Evolutionary conservation across 2,888 invertebrate genomes (phyloP), one percentile per base, ranked within the genome.

Genomic region (Coenonympha arcania): DNA sequence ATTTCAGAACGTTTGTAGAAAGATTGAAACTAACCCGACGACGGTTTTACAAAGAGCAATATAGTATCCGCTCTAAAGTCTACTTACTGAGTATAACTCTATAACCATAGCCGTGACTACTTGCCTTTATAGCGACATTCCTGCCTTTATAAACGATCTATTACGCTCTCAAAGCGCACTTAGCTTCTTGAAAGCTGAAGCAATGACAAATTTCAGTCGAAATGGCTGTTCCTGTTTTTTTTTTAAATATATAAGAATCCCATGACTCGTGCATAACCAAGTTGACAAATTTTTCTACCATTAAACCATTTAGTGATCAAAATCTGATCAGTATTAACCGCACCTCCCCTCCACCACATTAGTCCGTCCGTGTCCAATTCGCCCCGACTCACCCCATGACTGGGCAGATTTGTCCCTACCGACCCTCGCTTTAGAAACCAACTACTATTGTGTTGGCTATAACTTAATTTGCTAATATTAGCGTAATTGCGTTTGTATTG

Each of bases 331-430:
- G 8, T 33, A n/a, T 2, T 9, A 33, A 8, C 31, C 31, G 8
- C 16, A 9, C 31, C 31, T 16, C 24, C 20, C 19, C 39, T 9
- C 13, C 39, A 59, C 61, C 60, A 65, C 67, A 60, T 64, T 61
- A 52, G 54, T 45, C 55, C 54, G 69, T 64, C 66, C 68, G 64
- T 48, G 57, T 59, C 59, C 50, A 52, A 66, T 69, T 68, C 67
- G 66, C 59, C 56, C 30, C 55, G 55, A 20, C 56, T 55, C 56
- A n/a, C 58, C 59, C 55, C 55, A 50, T 51, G 54, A 41, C 16
- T 33, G 9, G 6, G 9, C 19, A 20, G 19, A 11, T 19, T 19
- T 11, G 11, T n/a, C n/a, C 11, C 3, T 6, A 4, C 36, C 20
- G 6, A 11, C 9, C 19, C 36, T 6, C 11, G n/a, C 18, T n/a